Conservation (phyloP, 2,888 invertebrate genomes). For the Nudaria mundana region DNA sequence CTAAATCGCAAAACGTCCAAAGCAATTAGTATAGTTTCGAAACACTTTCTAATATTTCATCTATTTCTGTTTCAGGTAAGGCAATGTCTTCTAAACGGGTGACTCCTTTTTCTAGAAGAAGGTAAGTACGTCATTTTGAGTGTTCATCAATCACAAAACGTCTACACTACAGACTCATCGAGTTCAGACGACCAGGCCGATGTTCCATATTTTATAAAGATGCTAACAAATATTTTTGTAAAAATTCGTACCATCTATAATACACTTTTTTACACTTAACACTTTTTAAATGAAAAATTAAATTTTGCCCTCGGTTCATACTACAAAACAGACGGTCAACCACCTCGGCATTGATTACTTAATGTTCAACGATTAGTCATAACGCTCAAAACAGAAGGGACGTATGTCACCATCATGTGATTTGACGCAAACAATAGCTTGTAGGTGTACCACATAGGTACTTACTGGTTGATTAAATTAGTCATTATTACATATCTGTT, state of each 20-base stretch:
- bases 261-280: too few species aligned
- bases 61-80: conserved; percentile 75
- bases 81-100: conserved; percentile 75
- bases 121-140: conserved; percentile 53
- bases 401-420: conserved; percentile 46
- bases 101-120: conserved; percentile 57
- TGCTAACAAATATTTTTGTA: conserved; percentile 29
- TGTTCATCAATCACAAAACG: conserved; percentile 54
- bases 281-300: conserved; percentile 47
- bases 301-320: conserved; percentile 50
- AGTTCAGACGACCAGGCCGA: conserved; percentile 41
- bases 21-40: conserved; percentile 18
- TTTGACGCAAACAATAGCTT: conserved; percentile 48
- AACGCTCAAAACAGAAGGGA: conserved; percentile 52
- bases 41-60: conserved; percentile 31
- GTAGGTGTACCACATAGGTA: conserved; percentile 34
- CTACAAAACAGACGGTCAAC: conserved; percentile 69
- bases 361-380: conserved; percentile 70
- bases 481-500: background rate
- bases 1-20: conserved; percentile 10
- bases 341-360: conserved; percentile 69
- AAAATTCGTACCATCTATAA: conserved; percentile 41
- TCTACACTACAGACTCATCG: conserved; percentile 14
- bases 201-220: conserved; percentile 42
- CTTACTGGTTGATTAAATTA: conserved; percentile 19